Base-by-base conservation (phyloP, 2,888 invertebrate genomes). In the Entomobrya multifasciata region DNA sequence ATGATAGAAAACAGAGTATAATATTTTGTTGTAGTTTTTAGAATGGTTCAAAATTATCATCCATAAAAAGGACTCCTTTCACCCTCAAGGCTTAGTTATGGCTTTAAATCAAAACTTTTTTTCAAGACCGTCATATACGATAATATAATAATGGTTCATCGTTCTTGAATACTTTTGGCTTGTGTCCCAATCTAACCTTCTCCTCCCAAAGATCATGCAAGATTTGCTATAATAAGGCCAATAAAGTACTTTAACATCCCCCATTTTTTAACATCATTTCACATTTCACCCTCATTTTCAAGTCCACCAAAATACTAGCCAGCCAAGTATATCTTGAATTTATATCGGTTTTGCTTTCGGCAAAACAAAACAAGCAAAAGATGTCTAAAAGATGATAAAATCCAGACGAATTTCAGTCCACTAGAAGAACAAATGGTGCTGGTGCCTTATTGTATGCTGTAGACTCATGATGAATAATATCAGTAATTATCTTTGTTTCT, bases 181-280 rank as follows among this genome's bases (percentile, higher is more conserved):
- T 85, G 85, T 60, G 85, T 79, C 79, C 72, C 25, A 49, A 6
- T 6, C 70, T 85, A 85, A 85, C 85, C 85, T 85, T 85, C 72
- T 79, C 85, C 78, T 85, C 85, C 85, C 78, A 85, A 78, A 85
- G 85, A 77, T 85, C 85, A 79, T 30, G n/a, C 30, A 52, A 72
- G 78, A 78, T 85, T 85, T 85, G 85, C 72, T 70, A 44, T 84
- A 84, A 84, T 83, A 83, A 84, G 72, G 20, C 70, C 84, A 84
- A 72, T 78, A 85, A 78, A 85, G 85, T 79, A 85, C 72, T 78
- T 52, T 85, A 47, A 78, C 78, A 65, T 79, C 79, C 41, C 36
- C 30, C 76, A 76, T 55, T 30, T 27, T 74, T 49, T 76, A 55
- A 52, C n/a, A 77, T 77, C 57, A 78, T 41, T 44, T n/a, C n/a